Evolutionary conservation across 2,888 invertebrate species (phyloP), one percentile per base, ranked within the genome.

Genomic region (Tiliacea citrago): DNA sequence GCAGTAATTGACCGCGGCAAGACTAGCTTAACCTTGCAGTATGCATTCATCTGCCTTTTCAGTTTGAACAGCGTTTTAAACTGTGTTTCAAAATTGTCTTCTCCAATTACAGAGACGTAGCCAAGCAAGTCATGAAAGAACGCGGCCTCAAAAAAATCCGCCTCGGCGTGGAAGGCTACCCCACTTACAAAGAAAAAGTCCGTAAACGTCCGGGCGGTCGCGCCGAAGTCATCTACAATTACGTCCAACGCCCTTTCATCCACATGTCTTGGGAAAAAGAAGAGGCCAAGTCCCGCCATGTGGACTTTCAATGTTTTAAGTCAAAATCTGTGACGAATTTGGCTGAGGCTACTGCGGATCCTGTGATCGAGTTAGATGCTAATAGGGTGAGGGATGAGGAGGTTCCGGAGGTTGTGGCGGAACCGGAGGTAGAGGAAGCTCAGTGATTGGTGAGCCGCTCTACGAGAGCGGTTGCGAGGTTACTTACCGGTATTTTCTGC

Each of bases 211-310:
- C 99, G 0, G 99, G 99, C 2, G 99, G 99, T 0, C 97, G 99
- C 7, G 98, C 99, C 0, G 99, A 99, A 95, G 96, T 99, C 6
- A 99, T 99, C 85, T 99, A 99, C 96, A 99, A 99, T 95, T 99
- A 99, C 94, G 99, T 99, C 0, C 99, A 99, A 93, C 97, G 99
- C 1, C 99, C 99, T 0, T 99, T 99, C 94, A 98, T 99, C 71
- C 99, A 99, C 92, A 99, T 99, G 98, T 99, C 99, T 0, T 99
- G 99, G 99, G 99, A 99, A 93, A 99, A 99, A 90, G 99, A 99
- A 91, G 99, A 99, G 91, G 99, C 99, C 0, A 99, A 99, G 92
- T 99, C 99, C 91, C 97, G 99, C 1, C 99, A 99, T 92, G 99
- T 99, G 0, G 99, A 99, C 94, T 99, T 99, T 91, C 99, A 99